phyloP scores from a whole-genome alignment of 2,888 invertebrate species.

The Rhopalosiphum nymphaeae region DNA sequence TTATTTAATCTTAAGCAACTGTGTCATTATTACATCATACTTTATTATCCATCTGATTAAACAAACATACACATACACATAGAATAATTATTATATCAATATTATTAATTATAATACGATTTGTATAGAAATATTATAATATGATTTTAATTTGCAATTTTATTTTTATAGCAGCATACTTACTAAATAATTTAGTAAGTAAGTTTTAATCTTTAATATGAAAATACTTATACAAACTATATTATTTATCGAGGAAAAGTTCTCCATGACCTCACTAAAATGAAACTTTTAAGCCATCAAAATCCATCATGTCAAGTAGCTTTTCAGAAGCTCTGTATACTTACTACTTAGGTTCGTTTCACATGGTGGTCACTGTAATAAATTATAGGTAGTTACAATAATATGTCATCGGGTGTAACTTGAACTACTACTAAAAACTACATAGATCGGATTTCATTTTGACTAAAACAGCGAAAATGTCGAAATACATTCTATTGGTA shows the following conservation, averaged over 20 bases:
- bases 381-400: conserved; percentile 1
- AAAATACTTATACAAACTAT: not conserved
- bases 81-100: not conserved
- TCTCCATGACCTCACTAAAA: not conserved
- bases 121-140: not conserved
- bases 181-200: not conserved
- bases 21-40: not conserved
- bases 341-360: not conserved
- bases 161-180: not conserved
- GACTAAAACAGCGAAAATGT: not conserved
- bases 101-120: not conserved
- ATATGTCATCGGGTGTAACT: conserved; percentile 20
- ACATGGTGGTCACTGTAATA: not conserved
- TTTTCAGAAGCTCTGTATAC: not conserved
- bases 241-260: not conserved
- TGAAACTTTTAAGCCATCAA: not conserved
- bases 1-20: not conserved
- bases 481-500: not conserved
- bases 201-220: not conserved
- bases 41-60: not conserved
- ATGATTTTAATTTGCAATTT: not conserved
- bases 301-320: conserved; percentile 17
- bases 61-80: not conserved
- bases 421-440: conserved; percentile 12
- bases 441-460: not conserved